Base-by-base conservation (phyloP, 2,888 invertebrate genomes). In the Eristalinus aeneus region DNA sequence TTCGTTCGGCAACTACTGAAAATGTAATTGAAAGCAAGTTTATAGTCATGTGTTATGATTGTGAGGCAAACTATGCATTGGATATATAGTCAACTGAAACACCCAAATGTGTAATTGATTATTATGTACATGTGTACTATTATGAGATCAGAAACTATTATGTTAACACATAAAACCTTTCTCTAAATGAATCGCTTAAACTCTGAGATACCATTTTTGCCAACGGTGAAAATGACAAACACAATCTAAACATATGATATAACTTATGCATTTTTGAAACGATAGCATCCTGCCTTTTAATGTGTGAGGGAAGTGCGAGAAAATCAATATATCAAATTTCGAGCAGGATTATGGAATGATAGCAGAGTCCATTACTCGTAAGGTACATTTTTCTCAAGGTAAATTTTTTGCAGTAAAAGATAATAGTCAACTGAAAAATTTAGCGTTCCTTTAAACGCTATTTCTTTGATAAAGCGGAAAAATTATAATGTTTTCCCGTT, bases 1-100 rank as follows among this genome's bases (percentile, higher is more conserved):
- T 87, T 69, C 87, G 78, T 64, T 87, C 87, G 68, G 68, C 78
- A 83, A 68, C 83, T 82, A 36, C 87, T 87, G 72, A 0, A 86
- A 82, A 67, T 54, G 0, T 6, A 65, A 65, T 20, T 32, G 60
- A 9, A 81, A 31, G 58, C 56, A 0, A 46, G 31, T 27, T 53
- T 32, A 16, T 12, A 34, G 16, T 27, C 3, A 34, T 20, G 1
- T 11, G 3, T 11, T 10, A 31, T 11, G 34, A 27, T 27, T 9
- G 12, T 1, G 3, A 16, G 0, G 54, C 10, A 58, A 39, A 1
- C 4, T 39, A 27, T 36, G 22, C 16, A 39, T n/a, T 23, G 39
- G 10, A 16, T 46, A 8, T 36, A 36, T 36, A n/a, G 31, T 20
- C 27, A 60, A 53, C 67, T 60, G 65, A 74, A 46, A 3, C 16